These are phyloP conservation scores for Columba janthina DNA, from an alignment of 2,113 vertebrate species.

Conservation along the genomic window DNA sequence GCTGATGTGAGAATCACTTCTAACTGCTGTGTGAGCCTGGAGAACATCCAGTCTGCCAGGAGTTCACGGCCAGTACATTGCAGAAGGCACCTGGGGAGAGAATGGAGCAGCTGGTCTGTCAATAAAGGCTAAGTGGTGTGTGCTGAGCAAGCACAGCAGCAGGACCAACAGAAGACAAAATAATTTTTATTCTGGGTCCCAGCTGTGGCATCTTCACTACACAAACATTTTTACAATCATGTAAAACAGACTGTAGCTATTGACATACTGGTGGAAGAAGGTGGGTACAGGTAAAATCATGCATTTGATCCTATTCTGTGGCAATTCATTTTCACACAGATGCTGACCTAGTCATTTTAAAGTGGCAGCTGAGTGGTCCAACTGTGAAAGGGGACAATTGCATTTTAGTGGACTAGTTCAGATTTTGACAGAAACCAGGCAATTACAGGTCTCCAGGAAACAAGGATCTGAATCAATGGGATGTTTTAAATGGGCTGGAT, in stretches of 20 bases:
- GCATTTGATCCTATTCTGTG: background rate
- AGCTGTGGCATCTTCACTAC: background rate
- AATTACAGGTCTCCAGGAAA: background rate
- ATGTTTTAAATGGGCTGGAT: slow-evolving; percentile 11
- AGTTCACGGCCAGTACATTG: background rate
- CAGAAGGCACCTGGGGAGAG: background rate
- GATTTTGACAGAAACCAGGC: background rate
- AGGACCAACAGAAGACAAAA: background rate
- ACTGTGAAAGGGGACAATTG: background rate
- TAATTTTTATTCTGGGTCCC: background rate
- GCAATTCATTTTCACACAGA: background rate
- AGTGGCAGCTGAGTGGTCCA: background rate
- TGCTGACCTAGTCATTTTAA: background rate
- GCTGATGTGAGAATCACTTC: background rate
- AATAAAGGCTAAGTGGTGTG: background rate
- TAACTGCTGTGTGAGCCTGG: background rate
- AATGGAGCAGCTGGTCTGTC: background rate
- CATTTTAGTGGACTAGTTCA: background rate
- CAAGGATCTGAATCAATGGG: background rate
- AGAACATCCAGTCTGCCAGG: accelerated
- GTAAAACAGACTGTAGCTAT: background rate
- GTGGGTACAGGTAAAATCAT: background rate
- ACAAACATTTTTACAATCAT: background rate
- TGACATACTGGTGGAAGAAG: background rate
- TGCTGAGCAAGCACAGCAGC: background rate